Conservation (phyloP, 30 jellyfish, hydroid and myxozoan genomes). For the Chrysaora quinquecirrha region DNA sequence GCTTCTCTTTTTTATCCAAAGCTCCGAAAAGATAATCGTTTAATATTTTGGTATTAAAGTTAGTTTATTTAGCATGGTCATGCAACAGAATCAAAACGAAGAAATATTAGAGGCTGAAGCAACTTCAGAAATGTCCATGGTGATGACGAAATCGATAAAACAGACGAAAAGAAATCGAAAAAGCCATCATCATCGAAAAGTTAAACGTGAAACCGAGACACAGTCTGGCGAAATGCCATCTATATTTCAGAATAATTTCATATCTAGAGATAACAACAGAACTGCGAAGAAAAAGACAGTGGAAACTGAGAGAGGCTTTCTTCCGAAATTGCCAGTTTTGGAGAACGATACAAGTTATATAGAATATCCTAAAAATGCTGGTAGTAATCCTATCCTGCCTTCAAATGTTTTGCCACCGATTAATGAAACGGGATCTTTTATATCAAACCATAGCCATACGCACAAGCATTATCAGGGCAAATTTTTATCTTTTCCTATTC, state of each 20-base stretch:
- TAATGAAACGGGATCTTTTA: neutral
- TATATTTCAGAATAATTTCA: neutral
- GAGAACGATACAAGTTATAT: neutral
- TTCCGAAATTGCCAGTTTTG: constrained; percentile 6
- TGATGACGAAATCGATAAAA: neutral
- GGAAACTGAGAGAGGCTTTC: neutral
- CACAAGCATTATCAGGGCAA: neutral
- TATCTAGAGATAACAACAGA: neutral
- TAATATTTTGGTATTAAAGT: too few species aligned
- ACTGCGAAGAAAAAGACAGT: neutral
- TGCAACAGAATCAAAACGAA: neutral
- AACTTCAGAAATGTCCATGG: neutral
- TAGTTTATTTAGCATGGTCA: neutral
- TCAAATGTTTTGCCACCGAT: constrained; percentile 9
- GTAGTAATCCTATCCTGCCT: neutral
- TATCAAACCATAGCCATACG: neutral
- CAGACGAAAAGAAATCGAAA: neutral
- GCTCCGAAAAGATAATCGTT: too few species aligned
- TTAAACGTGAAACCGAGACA: neutral
- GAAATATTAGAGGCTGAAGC: neutral
- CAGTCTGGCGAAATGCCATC: neutral
- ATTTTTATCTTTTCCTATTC: neutral
- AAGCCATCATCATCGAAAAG: neutral
- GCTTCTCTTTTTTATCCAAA: too few species aligned
- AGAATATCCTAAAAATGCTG: neutral